Evolutionary conservation across 2,113 vertebrate genomes (phyloP), one percentile per base, ranked within the genome.

Genomic region (Nothoprocta pentlandii): DNA sequence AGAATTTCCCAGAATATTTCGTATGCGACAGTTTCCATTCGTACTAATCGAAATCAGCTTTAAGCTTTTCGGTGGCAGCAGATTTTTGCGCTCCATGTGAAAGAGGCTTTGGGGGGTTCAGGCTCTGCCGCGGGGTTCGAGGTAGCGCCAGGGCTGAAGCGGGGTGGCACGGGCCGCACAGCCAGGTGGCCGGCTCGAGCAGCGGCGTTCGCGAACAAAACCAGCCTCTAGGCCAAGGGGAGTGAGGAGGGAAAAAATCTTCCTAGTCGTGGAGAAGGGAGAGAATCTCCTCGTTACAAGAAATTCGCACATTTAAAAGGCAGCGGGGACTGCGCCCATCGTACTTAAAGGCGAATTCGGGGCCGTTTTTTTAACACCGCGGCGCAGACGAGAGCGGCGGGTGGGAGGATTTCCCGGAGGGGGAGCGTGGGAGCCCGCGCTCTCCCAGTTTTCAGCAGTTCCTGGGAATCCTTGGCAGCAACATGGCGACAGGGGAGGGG

Each of bases 41-140:
- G 41, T 0, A 1, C 30, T 63, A 1, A 11, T 10, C 1, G 0
- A 64, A 76, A 34, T 8, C 34, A 5, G 5, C 6, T 5, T 4
- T 21, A 44, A 78, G 14, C 28, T 1, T 3, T 7, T 54, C 9
- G 0, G 1, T 26, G 5, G 8, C 1, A 0, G 12, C 41, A 25
- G 23, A 5, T n/a, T 44, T 54, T 39, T 34, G 16, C 3, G 17
- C 4, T 80, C 80, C 12, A 67, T 30, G 23, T 21, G 42, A 3
- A 42, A 49, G 42, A 0, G 56, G 23, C 1, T 2, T 1, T 20
- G 17, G 46, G 46, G 46, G 46, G 46, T 20, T 47, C 46, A 23
- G 49, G 49, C 21, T 49, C 49, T 49, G 49, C 49, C 49, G 49
- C 49, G 49, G 47, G 47, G 20, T 21, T 21, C 47, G 47, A 19